Evolutionary conservation across 2,113 vertebrate species (phyloP).

Genomic region (Hydrolagus affinis): DNA sequence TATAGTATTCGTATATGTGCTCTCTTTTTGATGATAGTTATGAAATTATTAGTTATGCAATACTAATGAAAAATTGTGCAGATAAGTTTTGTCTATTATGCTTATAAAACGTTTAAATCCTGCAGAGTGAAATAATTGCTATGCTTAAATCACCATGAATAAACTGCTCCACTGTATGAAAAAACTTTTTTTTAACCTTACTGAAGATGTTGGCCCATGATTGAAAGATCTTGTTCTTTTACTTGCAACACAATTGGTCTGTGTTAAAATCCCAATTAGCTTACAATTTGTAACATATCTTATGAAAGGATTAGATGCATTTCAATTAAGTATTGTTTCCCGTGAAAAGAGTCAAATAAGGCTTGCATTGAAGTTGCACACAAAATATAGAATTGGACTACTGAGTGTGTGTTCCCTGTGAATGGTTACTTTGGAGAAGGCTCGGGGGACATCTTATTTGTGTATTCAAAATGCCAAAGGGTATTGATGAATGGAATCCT

Average conservation of each 20-base stretch:
- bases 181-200: neutral
- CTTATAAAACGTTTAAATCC: constrained; percentile 12
- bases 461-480: too few relatives aligned
- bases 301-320: neutral
- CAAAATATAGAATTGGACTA: neutral
- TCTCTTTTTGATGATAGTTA: neutral
- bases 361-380: neutral
- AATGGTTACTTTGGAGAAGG: too few relatives aligned
- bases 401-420: neutral
- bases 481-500: too few relatives aligned
- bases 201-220: neutral
- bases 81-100: neutral
- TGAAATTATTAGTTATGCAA: too few relatives aligned
- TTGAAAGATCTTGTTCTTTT: constrained; percentile 5
- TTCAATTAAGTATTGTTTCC: neutral
- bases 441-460: too few relatives aligned
- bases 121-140: constrained; percentile 14
- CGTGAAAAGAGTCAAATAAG: neutral
- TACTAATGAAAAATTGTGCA: neutral
- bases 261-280: constrained; percentile 4
- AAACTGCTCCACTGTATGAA: neutral
- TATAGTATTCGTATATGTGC: neutral
- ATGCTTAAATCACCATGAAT: neutral
- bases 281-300: neutral
- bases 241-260: neutral